These are phyloP conservation scores for Musca domestica DNA, from an alignment of 1,140 invertebrate genomes.

Conservation along the genomic window DNA sequence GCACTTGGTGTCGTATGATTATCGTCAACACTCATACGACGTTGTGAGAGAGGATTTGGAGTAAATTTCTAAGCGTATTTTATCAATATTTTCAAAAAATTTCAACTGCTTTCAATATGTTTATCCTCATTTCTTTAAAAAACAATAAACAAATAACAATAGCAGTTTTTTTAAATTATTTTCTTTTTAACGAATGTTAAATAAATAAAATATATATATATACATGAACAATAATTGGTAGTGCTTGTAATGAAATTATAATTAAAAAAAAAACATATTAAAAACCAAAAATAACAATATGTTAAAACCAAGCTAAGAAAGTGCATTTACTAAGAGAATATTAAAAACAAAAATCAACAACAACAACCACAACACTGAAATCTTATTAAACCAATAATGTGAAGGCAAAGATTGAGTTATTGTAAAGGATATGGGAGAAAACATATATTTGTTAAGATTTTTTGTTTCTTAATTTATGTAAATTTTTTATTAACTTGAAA, in stretches of 20 bases:
- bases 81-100: too few species aligned
- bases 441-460: too few species aligned
- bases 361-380: slow-evolving; percentile 34
- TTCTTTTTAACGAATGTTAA: background rate
- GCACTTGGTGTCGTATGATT: too few species aligned
- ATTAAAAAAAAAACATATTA: background rate
- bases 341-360: slow-evolving; percentile 36
- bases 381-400: slow-evolving; percentile 24
- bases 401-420: slow-evolving; percentile 36
- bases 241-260: slow-evolving; percentile 42
- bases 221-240: slow-evolving; percentile 51
- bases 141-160: background rate
- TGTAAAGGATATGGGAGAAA: slow-evolving; percentile 30
- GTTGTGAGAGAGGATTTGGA: too few species aligned
- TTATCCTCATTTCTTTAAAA: too few species aligned
- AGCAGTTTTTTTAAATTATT: slow-evolving; percentile 7
- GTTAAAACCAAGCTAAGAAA: slow-evolving; percentile 43
- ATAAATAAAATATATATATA: slow-evolving; percentile 29
- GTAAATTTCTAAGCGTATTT: background rate
- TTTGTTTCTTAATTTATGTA: too few species aligned
- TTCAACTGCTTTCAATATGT: too few species aligned
- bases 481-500: too few species aligned
- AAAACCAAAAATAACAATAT: slow-evolving; percentile 7
- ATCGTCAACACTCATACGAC: too few species aligned
- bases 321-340: slow-evolving; percentile 45